phyloP scores from a whole-genome alignment of 2,888 invertebrate species.

The Gymnoscelis rufifasciata region DNA sequence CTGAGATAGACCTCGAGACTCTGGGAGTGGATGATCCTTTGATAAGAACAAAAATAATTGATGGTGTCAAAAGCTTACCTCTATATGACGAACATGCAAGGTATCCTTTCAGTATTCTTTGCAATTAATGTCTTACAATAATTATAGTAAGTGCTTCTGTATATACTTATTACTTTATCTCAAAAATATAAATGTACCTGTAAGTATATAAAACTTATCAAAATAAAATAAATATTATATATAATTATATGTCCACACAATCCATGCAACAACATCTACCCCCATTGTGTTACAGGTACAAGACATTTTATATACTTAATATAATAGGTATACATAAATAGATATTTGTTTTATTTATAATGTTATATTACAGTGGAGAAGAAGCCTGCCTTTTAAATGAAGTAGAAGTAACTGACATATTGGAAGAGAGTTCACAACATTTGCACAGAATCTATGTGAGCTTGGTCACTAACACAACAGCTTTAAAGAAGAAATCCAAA shows the following conservation, averaged over 20 bases:
- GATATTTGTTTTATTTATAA: background rate
- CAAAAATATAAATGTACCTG: too few species aligned
- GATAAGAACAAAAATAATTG: constrained; percentile 53
- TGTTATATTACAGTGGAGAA: constrained; percentile 12
- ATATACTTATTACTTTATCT: too few species aligned
- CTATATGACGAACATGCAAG: constrained; percentile 49
- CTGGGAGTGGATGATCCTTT: constrained; percentile 59
- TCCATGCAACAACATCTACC: too few species aligned
- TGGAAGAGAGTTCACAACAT: constrained; percentile 66
- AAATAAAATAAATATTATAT: too few species aligned
- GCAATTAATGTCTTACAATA: too few species aligned
- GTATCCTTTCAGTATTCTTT: too few species aligned
- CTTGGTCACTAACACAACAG: constrained; percentile 57
- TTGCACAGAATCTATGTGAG: constrained; percentile 64
- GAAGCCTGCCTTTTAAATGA: constrained; percentile 29
- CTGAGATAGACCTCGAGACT: constrained; percentile 62
- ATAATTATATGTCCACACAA: too few species aligned
- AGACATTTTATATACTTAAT: too few species aligned
- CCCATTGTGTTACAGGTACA: too few species aligned
- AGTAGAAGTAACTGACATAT: constrained; percentile 54
- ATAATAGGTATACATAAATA: too few species aligned
- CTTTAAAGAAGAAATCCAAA: constrained; percentile 56
- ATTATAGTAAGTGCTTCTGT: too few species aligned
- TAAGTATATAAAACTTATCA: too few species aligned
- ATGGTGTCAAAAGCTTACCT: constrained; percentile 61